Conservation (phyloP, 1,140 invertebrate species). For the Sarcophaga bullata region DNA sequence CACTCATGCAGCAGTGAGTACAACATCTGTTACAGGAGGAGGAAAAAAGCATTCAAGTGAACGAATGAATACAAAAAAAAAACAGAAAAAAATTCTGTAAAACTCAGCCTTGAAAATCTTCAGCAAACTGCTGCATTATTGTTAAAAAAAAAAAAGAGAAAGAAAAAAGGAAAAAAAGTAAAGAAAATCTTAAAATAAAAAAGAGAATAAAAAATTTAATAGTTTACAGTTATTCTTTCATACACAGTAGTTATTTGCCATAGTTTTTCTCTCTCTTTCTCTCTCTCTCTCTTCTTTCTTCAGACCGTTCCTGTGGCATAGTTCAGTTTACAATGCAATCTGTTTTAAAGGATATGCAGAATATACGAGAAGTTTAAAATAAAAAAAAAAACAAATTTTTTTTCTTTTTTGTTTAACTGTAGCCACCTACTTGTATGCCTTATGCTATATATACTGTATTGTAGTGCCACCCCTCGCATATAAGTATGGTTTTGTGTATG, state of each 20-base stretch:
- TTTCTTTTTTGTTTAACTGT: too few species aligned
- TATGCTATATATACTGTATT: too few species aligned
- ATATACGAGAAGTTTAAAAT: too few species aligned
- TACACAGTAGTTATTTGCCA: background rate
- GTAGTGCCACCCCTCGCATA: too few species aligned
- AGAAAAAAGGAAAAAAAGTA: background rate
- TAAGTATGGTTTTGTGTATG: too few species aligned
- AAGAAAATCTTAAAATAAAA: background rate
- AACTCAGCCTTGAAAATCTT: conserved; percentile 7
- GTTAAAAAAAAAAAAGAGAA: background rate
- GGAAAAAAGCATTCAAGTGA: background rate
- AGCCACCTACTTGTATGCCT: too few species aligned
- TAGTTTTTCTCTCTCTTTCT: background rate
- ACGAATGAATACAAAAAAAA: background rate
- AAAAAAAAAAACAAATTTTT: too few species aligned
- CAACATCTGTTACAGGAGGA: background rate
- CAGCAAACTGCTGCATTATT: conserved; percentile 21
- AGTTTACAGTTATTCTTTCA: conserved; percentile 17
- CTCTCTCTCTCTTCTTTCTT: too few species aligned
- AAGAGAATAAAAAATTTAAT: background rate
- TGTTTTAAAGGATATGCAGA: too few species aligned
- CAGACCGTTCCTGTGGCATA: too few species aligned
- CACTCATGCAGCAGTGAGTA: background rate
- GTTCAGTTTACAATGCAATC: too few species aligned
- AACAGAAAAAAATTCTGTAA: background rate